Evolutionary conservation across 2,888 invertebrate genomes (phyloP).

Genomic region (Drosophila kambysellisi): DNA sequence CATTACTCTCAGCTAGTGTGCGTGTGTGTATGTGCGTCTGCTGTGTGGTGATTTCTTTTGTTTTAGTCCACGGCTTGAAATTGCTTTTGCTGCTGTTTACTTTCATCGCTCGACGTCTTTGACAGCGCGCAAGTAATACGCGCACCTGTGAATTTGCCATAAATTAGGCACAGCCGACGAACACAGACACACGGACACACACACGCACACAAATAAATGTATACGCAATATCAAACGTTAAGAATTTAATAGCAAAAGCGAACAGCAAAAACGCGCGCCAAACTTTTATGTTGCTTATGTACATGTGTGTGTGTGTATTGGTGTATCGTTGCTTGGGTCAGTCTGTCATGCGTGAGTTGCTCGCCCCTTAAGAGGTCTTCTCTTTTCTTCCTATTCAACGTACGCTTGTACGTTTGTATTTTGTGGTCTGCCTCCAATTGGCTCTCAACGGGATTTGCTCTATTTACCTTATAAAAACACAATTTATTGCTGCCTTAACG

Average conservation of each 20-base stretch:
- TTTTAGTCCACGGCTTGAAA: conserved; percentile 60
- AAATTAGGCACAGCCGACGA: conserved; percentile 68
- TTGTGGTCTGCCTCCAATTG: conserved; percentile 73
- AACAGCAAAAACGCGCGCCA: conserved; percentile 65
- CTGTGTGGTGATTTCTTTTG: conserved; percentile 60
- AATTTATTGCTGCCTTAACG: conserved; percentile 76
- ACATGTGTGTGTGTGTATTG: background rate
- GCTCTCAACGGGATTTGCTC: conserved; percentile 77
- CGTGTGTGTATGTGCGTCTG: conserved; percentile 19
- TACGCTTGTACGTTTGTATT: conserved; percentile 41
- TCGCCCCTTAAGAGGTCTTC: conserved; percentile 21
- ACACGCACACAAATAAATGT: conserved; percentile 21
- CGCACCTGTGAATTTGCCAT: conserved; percentile 82
- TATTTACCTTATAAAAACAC: conserved; percentile 80
- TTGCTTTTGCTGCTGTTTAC: conserved; percentile 44
- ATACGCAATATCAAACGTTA: conserved; percentile 48
- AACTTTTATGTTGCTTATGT: conserved; percentile 42
- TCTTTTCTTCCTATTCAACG: conserved; percentile 9
- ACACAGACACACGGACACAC: conserved; percentile 17
- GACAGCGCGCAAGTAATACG: conserved; percentile 73
- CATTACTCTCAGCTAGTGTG: conserved; percentile 23
- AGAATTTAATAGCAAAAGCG: conserved; percentile 48
- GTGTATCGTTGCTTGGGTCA: conserved; percentile 42
- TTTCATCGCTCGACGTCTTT: conserved; percentile 67
- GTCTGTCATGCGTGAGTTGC: conserved; percentile 58